A percentile compares a stretch with the other conserved stretches of the same genome.
Conservation (phyloP, 2,888 invertebrate genomes). For the Fragum whitleyi region DNA sequence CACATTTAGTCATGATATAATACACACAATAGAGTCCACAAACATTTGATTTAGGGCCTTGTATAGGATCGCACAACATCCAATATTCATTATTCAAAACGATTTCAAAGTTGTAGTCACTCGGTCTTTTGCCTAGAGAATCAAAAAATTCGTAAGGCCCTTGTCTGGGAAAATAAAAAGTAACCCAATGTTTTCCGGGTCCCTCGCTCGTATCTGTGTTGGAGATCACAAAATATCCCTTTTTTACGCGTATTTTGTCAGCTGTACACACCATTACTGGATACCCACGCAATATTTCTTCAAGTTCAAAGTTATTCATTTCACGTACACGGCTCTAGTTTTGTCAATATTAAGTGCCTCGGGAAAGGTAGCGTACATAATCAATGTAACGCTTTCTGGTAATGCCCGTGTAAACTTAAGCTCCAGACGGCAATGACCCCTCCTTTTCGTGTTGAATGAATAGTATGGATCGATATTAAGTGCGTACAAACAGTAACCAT, state of each 20-base stretch:
- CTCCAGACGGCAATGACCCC: too few relatives aligned
- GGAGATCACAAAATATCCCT: too few relatives aligned
- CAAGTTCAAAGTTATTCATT: constrained; percentile 14
- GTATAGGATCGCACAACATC: too few relatives aligned
- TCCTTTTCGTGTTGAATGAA: too few relatives aligned
- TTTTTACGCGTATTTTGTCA: too few relatives aligned
- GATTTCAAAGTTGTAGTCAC: constrained; percentile 11
- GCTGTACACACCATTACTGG: too few relatives aligned
- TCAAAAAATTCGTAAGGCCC: constrained; percentile 50
- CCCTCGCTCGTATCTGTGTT: constrained; percentile 27
- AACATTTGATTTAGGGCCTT: constrained; percentile 19
- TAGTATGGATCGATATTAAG: too few relatives aligned
- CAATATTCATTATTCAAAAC: too few relatives aligned
- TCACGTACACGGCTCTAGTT: too few relatives aligned
- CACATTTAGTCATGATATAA: background rate
- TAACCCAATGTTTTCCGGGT: constrained; percentile 36
- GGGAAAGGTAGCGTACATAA: constrained; percentile 49
- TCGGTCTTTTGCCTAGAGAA: constrained; percentile 35
- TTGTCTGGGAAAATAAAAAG: constrained; percentile 30
- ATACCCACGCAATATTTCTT: background rate
- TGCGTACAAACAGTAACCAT: constrained; percentile 43
- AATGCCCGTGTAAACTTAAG: too few relatives aligned
- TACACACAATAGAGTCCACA: constrained; percentile 37
- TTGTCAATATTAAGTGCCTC: constrained; percentile 26
- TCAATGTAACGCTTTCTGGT: too few relatives aligned